phyloP scores from a whole-genome alignment of 2,888 invertebrate genomes.

The Chrysolina oricalcia region DNA sequence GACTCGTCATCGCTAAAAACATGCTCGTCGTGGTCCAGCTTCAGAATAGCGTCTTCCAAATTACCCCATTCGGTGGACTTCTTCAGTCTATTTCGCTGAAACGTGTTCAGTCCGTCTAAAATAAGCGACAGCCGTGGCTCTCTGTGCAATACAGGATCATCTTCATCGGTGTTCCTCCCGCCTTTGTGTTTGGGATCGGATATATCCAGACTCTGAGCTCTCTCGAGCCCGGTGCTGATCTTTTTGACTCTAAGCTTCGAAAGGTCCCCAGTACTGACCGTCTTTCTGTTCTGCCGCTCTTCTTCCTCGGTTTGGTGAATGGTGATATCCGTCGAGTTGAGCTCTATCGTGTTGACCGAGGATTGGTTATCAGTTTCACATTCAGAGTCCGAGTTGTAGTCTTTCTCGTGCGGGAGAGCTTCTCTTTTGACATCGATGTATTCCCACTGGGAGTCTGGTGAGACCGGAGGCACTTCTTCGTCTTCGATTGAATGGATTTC shows the following conservation, averaged over 20 bases:
- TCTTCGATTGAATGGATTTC: conserved; percentile 74
- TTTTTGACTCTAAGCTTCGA: conserved; percentile 77
- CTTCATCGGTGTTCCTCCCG: conserved; percentile 53
- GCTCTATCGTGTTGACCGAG: conserved; percentile 79
- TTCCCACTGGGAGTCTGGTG: conserved; percentile 55
- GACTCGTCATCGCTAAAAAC: conserved; percentile 41
- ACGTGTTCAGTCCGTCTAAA: conserved; percentile 80
- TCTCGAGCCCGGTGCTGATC: conserved; percentile 75
- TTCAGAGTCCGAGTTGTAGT: conserved; percentile 73
- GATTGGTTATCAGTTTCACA: conserved; percentile 71
- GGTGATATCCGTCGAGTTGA: conserved; percentile 84
- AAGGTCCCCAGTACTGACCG: conserved; percentile 86
- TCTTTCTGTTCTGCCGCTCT: conserved; percentile 80
- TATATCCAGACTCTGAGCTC: conserved; percentile 87
- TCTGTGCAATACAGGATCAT: conserved; percentile 70
- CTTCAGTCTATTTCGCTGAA: conserved; percentile 80
- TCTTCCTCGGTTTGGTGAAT: conserved; percentile 81
- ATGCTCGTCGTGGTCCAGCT: conserved; percentile 67
- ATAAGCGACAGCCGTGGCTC: conserved; percentile 77
- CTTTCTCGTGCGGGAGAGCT: conserved; percentile 50
- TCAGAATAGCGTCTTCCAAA: conserved; percentile 83
- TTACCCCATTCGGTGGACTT: conserved; percentile 86
- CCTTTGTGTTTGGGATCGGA: conserved; percentile 71
- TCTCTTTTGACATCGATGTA: conserved; percentile 67
- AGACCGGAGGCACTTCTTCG: conserved; percentile 70